These are phyloP conservation scores for Drosophila nikananu DNA, from an alignment of 1,140 invertebrate species.

Conservation along the genomic window DNA sequence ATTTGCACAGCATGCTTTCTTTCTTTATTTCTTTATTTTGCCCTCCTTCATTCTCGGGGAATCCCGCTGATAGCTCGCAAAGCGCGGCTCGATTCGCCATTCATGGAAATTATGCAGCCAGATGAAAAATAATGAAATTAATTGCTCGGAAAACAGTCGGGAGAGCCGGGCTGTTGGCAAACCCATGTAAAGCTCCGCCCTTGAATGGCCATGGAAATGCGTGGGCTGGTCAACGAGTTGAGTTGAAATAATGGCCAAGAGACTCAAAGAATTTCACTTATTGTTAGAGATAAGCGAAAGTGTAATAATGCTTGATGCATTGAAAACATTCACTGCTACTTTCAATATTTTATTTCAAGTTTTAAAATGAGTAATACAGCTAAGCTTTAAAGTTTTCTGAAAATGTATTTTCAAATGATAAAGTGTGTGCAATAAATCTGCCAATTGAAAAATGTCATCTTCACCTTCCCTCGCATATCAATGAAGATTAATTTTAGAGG, in stretches of 20 bases:
- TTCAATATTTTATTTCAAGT: too few relatives aligned
- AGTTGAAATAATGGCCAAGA: slow-evolving; percentile 8
- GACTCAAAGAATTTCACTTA: background rate
- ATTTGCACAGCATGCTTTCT: slow-evolving; percentile 60
- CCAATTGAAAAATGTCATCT: slow-evolving; percentile 19
- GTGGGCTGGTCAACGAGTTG: slow-evolving; percentile 16
- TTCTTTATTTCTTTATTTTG: background rate
- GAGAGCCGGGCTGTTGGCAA: slow-evolving; percentile 13
- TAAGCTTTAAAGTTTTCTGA: too few relatives aligned
- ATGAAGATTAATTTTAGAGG: slow-evolving; percentile 20
- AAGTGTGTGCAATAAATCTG: slow-evolving; percentile 15
- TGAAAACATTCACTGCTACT: background rate
- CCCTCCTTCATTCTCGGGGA: slow-evolving; percentile 25
- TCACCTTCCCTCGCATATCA: background rate
- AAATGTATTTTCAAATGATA: background rate
- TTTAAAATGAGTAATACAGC: too few relatives aligned
- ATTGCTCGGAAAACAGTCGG: slow-evolving; percentile 64
- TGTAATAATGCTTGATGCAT: background rate
- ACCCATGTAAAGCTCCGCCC: slow-evolving; percentile 16
- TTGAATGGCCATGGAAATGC: slow-evolving; percentile 24
- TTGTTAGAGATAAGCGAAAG: background rate
- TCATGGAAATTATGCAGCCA: slow-evolving; percentile 61
- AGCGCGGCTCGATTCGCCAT: slow-evolving; percentile 49
- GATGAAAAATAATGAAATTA: slow-evolving; percentile 75
- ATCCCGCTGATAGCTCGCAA: slow-evolving; percentile 50